These are phyloP conservation scores for Diachasma alloeum DNA, from an alignment of 1,140 invertebrate genomes.

Conservation along the genomic window DNA sequence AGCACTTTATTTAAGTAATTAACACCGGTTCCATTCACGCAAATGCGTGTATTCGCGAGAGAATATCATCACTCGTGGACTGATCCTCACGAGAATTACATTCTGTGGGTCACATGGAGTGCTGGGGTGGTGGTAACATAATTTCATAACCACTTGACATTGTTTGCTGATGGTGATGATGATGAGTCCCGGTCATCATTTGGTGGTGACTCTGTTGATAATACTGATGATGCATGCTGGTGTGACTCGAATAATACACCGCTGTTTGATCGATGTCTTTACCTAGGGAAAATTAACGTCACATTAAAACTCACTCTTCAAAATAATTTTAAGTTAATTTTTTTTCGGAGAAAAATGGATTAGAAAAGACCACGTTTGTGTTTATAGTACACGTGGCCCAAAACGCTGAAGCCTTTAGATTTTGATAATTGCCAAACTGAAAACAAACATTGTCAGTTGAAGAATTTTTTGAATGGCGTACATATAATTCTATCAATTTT, in stretches of 20 bases:
- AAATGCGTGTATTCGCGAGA: constrained; percentile 44
- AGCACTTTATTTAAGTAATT: no score
- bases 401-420: no score
- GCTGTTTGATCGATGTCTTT: constrained; percentile 59
- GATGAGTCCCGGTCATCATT: constrained; percentile 54
- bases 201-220: constrained; percentile 61
- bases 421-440: no score
- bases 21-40: constrained; percentile 32
- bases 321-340: not conserved
- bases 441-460: no score
- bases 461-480: no score
- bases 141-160: constrained; percentile 60
- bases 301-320: not conserved
- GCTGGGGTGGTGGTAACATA: constrained; percentile 58
- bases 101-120: constrained; percentile 59
- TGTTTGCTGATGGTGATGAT: constrained; percentile 58
- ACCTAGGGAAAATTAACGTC: constrained; percentile 36
- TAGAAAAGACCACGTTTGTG: no score
- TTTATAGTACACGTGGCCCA: no score
- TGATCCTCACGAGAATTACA: constrained; percentile 40
- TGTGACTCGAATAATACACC: constrained; percentile 58
- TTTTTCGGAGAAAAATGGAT: not conserved
- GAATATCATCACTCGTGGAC: constrained; percentile 36
- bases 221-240: constrained; percentile 62
- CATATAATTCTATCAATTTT: no score